Conservation (phyloP, 1,140 invertebrate genomes). For the Tribolium castaneum region DNA sequence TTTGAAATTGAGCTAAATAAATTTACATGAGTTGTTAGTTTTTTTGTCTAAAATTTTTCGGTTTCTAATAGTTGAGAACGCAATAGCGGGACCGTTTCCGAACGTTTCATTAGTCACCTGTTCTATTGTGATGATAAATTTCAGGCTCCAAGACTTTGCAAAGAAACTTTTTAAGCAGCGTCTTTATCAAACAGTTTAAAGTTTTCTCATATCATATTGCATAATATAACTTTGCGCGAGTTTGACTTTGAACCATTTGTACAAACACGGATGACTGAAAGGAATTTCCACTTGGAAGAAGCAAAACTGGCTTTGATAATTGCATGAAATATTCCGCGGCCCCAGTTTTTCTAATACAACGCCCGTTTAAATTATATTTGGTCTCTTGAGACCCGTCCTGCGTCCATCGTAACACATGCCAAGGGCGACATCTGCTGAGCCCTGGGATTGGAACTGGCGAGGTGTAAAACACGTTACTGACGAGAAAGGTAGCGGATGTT, state of each 20-base stretch:
- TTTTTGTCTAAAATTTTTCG: no score
- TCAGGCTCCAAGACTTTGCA: neutral
- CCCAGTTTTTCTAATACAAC: neutral
- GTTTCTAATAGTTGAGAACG: no score
- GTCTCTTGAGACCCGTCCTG: neutral
- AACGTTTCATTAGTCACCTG: constrained; percentile 26
- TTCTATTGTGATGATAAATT: constrained; percentile 29
- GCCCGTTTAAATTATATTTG: no score
- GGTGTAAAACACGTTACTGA: constrained; percentile 47
- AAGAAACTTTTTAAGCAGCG: constrained; percentile 20
- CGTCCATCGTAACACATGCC: neutral
- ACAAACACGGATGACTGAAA: neutral
- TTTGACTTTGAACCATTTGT: constrained; percentile 24
- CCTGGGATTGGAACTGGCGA: constrained; percentile 40
- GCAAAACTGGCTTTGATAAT: neutral
- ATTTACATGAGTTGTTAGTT: no score
- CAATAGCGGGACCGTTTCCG: neutral
- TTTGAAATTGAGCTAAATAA: no score
- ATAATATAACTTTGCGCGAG: constrained; percentile 18
- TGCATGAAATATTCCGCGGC: no score
- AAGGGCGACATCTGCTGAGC: neutral
- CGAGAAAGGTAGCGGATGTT: constrained; percentile 4
- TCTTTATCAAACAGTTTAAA: constrained; percentile 33
- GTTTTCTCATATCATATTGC: constrained; percentile 34
- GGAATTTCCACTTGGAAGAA: neutral